Base-by-base conservation (phyloP, 2,113 vertebrate genomes). In the Thomomys bottae region DNA sequence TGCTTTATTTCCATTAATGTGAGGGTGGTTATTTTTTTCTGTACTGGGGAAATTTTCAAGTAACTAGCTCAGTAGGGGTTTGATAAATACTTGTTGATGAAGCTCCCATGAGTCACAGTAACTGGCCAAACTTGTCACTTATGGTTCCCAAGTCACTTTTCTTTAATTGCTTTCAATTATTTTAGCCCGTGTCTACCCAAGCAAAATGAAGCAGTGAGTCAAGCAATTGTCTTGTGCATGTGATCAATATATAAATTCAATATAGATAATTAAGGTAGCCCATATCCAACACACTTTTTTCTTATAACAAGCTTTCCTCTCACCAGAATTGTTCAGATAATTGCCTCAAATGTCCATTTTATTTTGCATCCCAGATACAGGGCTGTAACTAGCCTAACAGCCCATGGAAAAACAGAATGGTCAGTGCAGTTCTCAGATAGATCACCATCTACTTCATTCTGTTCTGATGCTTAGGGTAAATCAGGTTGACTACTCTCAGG, bases 161-260 rank as follows among this genome's bases (percentile, higher is more conserved):
- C 45, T 87, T 90, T 93, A 93, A 95, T 95, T 92, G 89, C 72
- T 90, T 95, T 84, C 91, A 94, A 95, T 95, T 95, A 93, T 78
- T 54, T 87, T 81, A 78, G 72, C 32, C 84, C 0, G 6, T 90
- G 89, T 64, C 90, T 61, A 95, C 86, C 91, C 88, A 94, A 94
- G 94, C 94, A 95, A 93, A 95, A 92, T 93, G 94, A 95, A 95
- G 80, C 45, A n/a, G 40, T 80, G 92, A 95, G 81, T 94, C 87
- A 93, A 90, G 87, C 77, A 92, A 95, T 89, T 70, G 84, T 94
- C 81, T 71, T 57, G 34, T 91, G 68, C 83, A 79, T 94, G 91
- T 92, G 91, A 94, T 96, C 95, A 91, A 94, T 96, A 91, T 45
- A 91, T 87, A 96, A 96, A 94, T 89, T 95, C 95, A 93, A 95